These are phyloP conservation scores for Lasiurus cinereus DNA, from an alignment of 2,113 vertebrate species.

Conservation along the genomic window DNA sequence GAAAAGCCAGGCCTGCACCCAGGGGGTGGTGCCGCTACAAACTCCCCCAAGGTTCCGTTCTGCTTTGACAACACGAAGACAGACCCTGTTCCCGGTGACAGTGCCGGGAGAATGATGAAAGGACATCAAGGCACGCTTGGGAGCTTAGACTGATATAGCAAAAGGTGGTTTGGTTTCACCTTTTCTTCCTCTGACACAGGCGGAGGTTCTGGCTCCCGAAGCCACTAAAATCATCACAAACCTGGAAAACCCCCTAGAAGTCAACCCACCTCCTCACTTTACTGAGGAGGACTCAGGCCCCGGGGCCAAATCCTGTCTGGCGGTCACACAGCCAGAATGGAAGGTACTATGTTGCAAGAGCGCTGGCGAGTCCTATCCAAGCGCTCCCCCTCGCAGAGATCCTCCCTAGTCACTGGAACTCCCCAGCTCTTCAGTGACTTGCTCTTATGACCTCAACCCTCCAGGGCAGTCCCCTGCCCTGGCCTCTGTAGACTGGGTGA, in stretches of 20 bases:
- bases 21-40: fast-evolving
- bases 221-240: background rate
- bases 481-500: background rate
- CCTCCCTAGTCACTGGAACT: background rate
- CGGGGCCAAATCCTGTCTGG: background rate
- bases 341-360: background rate
- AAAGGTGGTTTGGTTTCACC: background rate
- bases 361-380: no score
- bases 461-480: background rate
- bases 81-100: background rate
- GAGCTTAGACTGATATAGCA: background rate
- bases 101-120: background rate
- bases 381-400: no score
- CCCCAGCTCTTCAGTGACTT: background rate
- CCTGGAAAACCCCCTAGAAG: background rate
- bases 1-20: background rate
- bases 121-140: background rate
- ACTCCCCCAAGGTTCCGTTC: background rate
- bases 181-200: background rate
- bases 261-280: background rate
- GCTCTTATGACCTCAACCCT: background rate
- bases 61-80: background rate
- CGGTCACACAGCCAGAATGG: background rate
- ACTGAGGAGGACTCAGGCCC: background rate
- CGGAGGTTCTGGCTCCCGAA: background rate